Conservation (phyloP, 2,888 invertebrate species). For the Coenonympha glycerion region DNA sequence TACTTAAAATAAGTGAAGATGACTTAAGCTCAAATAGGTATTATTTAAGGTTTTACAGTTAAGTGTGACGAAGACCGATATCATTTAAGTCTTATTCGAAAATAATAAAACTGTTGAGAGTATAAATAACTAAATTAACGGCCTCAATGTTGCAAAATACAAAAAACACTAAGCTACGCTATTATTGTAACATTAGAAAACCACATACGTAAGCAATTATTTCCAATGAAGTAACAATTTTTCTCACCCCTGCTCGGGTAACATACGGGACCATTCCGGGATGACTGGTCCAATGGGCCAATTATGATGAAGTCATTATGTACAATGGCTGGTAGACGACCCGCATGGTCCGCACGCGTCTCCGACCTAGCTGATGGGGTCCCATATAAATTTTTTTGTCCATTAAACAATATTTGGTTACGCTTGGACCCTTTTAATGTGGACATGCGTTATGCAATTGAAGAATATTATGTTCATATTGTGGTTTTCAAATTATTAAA, state of each 20-base stretch:
- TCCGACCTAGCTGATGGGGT: conserved; percentile 21
- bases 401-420: conserved; percentile 20
- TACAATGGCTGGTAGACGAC: conserved; percentile 32
- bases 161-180: neutral
- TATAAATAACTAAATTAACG: too few relatives aligned
- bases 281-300: conserved; percentile 49
- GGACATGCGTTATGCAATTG: neutral
- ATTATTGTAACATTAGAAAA: too few relatives aligned
- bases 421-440: neutral
- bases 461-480: too few relatives aligned
- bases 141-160: neutral
- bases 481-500: too few relatives aligned
- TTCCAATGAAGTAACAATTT: conserved; percentile 11
- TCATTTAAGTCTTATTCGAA: too few relatives aligned
- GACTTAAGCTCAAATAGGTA: too few relatives aligned
- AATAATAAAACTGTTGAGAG: too few relatives aligned
- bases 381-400: conserved; percentile 19
- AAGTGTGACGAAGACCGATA: too few relatives aligned
- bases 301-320: conserved; percentile 63
- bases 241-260: conserved; percentile 15
- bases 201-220: conserved; percentile 14
- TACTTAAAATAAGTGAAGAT: too few relatives aligned
- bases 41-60: too few relatives aligned
- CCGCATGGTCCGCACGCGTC: conserved; percentile 40
- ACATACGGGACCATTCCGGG: conserved; percentile 42